phyloP scores from a whole-genome alignment of 2,888 invertebrate genomes.

The Syrista parreyssii region DNA sequence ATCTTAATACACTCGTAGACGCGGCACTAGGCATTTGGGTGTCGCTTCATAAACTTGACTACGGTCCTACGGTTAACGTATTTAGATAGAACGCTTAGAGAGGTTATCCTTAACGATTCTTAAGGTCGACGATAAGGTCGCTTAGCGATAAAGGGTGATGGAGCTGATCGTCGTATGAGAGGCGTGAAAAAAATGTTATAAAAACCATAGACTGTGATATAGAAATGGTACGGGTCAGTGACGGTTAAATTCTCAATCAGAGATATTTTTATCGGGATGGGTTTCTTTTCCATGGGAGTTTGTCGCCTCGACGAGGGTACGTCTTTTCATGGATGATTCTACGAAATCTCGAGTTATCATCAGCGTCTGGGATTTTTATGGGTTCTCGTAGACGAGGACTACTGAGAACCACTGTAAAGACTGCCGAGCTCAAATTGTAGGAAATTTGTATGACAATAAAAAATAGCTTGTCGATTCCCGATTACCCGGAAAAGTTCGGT shows the following conservation, averaged over 20 bases:
- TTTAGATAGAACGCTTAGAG: background rate
- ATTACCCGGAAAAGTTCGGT: slow-evolving; percentile 1
- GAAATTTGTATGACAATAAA: slow-evolving; percentile 2
- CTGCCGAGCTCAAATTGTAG: background rate
- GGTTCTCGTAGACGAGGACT: background rate
- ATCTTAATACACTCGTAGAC: background rate
- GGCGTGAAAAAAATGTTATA: background rate
- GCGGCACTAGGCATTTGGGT: background rate
- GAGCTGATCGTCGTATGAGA: background rate
- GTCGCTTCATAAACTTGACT: background rate
- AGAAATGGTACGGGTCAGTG: background rate
- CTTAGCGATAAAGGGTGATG: background rate
- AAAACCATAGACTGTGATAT: background rate
- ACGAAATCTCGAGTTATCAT: background rate
- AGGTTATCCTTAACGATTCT: background rate
- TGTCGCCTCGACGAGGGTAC: background rate
- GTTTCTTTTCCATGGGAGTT: background rate
- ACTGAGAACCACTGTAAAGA: background rate
- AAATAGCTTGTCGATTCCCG: slow-evolving; percentile 3
- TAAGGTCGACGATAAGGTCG: background rate
- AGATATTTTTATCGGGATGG: background rate
- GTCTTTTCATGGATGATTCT: background rate
- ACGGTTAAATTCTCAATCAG: background rate
- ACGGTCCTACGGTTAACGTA: background rate
- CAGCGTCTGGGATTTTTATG: background rate